Evolutionary conservation across 2,888 invertebrate genomes (phyloP).

Genomic region (Ectemnius lituratus): DNA sequence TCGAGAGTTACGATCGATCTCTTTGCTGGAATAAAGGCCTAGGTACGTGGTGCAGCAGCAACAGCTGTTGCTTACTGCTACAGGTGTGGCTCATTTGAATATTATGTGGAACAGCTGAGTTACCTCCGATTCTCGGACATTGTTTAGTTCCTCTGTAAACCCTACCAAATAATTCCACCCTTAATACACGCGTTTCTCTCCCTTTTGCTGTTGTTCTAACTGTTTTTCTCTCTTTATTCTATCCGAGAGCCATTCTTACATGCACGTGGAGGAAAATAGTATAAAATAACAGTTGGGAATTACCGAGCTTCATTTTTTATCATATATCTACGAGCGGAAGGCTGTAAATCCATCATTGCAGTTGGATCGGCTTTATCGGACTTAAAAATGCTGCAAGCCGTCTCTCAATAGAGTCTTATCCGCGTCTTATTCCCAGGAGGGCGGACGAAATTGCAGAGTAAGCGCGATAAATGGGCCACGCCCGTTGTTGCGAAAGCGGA

Average conservation of each 20-base stretch:
- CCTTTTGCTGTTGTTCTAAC: background rate
- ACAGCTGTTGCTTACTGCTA: conserved; percentile 14
- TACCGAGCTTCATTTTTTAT: no score
- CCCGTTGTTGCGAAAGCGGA: conserved; percentile 40
- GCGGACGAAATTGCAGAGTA: conserved; percentile 19
- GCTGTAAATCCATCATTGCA: no score
- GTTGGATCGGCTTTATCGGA: no score
- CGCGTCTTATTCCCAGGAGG: conserved; percentile 3
- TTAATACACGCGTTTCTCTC: background rate
- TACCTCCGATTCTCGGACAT: conserved; percentile 29
- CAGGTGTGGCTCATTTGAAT: conserved; percentile 62
- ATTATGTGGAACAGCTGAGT: conserved; percentile 55
- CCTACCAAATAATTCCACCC: background rate
- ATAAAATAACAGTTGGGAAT: no score
- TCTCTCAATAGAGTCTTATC: no score
- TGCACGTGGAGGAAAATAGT: background rate
- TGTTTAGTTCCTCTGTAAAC: conserved; percentile 31
- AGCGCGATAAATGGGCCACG: conserved; percentile 30
- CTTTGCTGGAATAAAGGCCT: conserved; percentile 29
- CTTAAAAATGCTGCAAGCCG: no score
- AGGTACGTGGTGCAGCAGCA: conserved; percentile 29
- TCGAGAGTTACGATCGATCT: conserved; percentile 52
- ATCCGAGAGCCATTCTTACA: background rate
- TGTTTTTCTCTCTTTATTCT: background rate
- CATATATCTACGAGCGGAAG: no score